These are phyloP conservation scores for Myiopsitta monachus DNA, from an alignment of 2,113 vertebrate genomes.

Conservation along the genomic window DNA sequence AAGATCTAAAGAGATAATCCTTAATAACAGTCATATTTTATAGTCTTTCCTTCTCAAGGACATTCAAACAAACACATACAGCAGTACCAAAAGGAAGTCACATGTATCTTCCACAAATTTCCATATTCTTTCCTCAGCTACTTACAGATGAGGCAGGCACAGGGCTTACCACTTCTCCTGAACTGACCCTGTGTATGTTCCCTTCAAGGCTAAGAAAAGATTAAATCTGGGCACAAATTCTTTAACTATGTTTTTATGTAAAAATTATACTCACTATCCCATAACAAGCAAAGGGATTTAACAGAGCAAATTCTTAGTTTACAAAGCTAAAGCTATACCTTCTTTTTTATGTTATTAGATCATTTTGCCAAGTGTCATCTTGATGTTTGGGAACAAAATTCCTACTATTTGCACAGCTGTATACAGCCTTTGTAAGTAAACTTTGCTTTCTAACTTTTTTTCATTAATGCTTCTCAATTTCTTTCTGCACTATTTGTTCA, in stretches of 20 bases:
- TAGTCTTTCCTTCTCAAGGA: conserved; percentile 43
- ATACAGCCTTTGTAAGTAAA: not conserved
- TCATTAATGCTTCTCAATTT: not conserved
- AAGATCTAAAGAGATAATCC: conserved; percentile 35
- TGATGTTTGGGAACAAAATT: not conserved
- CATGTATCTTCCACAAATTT: not conserved
- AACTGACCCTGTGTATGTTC: not conserved
- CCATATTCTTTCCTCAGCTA: not conserved
- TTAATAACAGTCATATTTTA: conserved; percentile 41
- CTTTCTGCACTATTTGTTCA: not conserved
- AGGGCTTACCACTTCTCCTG: not conserved
- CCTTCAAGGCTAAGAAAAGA: not conserved
- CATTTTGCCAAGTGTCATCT: not conserved
- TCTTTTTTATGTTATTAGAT: not conserved
- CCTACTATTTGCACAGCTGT: not conserved
- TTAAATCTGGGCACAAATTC: not conserved
- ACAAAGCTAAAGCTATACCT: not conserved
- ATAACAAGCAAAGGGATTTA: not conserved
- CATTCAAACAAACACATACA: not conserved
- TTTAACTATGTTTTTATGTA: not conserved
- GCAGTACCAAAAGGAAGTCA: not conserved
- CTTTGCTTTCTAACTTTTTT: not conserved
- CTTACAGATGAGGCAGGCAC: not conserved
- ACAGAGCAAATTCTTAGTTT: not conserved
- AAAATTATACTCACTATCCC: not conserved